phyloP scores from a whole-genome alignment of 1,140 invertebrate species.

The Watersipora subatra region DNA sequence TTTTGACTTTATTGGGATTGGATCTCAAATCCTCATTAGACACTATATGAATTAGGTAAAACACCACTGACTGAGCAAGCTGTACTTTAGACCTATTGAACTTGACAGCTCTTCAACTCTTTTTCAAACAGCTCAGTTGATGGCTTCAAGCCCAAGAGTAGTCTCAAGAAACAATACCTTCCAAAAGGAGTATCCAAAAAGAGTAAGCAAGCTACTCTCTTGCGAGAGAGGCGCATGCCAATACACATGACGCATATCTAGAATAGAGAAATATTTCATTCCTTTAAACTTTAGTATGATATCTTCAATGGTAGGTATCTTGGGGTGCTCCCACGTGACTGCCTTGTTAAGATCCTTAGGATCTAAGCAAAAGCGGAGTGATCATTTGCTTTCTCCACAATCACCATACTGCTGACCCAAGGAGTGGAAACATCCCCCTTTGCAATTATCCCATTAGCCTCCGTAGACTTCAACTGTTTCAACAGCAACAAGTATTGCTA shows the following conservation, averaged over 20 bases:
- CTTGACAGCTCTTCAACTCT: constrained; percentile 6
- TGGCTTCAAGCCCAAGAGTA: constrained; percentile 17
- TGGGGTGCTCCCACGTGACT: constrained; percentile 4
- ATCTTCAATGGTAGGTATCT: constrained; percentile 13
- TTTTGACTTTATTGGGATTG: constrained; percentile 31
- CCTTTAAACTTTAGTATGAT: constrained; percentile 8
- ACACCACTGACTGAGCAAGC: constrained; percentile 9
- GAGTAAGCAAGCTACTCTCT: constrained; percentile 13
- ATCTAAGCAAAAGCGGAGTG: too few relatives aligned
- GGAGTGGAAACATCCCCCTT: too few relatives aligned
- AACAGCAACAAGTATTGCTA: too few relatives aligned
- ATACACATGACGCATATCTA: constrained; percentile 6
- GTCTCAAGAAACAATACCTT: constrained; percentile 16
- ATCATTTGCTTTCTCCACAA: too few relatives aligned
- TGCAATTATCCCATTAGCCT: too few relatives aligned
- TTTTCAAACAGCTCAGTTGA: constrained; percentile 22
- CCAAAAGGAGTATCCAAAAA: constrained; percentile 18
- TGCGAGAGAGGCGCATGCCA: constrained; percentile 15
- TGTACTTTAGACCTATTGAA: neutral
- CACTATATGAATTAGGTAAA: constrained; percentile 21
- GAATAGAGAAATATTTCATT: constrained; percentile 3
- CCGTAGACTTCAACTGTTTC: too few relatives aligned
- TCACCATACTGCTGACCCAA: too few relatives aligned
- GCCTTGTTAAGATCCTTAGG: too few relatives aligned
- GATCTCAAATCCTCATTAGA: constrained; percentile 28